phyloP scores from a whole-genome alignment of 2,888 invertebrate genomes.

The Criorhina ranunculi region DNA sequence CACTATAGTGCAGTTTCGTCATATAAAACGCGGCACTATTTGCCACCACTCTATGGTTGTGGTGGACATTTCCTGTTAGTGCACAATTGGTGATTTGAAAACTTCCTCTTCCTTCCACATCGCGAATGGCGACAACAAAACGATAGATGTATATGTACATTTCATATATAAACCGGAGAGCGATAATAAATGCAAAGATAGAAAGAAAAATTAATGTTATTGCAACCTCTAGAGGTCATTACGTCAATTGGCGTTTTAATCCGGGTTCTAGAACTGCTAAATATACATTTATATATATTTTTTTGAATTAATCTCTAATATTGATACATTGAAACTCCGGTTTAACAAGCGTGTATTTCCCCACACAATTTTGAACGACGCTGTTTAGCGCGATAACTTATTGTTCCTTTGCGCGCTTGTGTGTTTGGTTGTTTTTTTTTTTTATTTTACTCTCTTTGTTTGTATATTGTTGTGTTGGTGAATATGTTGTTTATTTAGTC shows the following conservation, averaged over 20 bases:
- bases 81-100: constrained; percentile 63
- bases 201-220: constrained; percentile 53
- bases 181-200: constrained; percentile 63
- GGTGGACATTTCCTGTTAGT: constrained; percentile 62
- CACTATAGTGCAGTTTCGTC: constrained; percentile 58
- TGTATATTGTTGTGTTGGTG: constrained; percentile 20
- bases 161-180: constrained; percentile 6
- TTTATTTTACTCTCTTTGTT: constrained; percentile 7
- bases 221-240: constrained; percentile 76
- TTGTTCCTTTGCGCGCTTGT: constrained; percentile 37
- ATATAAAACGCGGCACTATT: constrained; percentile 53
- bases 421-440: constrained; percentile 15
- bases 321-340: constrained; percentile 75
- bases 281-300: constrained; percentile 35
- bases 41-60: constrained; percentile 27
- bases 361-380: constrained; percentile 19
- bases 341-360: constrained; percentile 62
- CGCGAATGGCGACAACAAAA: neutral
- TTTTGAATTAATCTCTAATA: constrained; percentile 73
- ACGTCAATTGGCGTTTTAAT: constrained; percentile 74
- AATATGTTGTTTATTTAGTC: constrained; percentile 35
- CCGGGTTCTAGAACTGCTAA: constrained; percentile 67
- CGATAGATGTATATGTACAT: too few species aligned
- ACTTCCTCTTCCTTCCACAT: constrained; percentile 69
- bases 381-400: constrained; percentile 44